Conservation (phyloP, 1,140 invertebrate genomes). For the Planococcus citri region DNA sequence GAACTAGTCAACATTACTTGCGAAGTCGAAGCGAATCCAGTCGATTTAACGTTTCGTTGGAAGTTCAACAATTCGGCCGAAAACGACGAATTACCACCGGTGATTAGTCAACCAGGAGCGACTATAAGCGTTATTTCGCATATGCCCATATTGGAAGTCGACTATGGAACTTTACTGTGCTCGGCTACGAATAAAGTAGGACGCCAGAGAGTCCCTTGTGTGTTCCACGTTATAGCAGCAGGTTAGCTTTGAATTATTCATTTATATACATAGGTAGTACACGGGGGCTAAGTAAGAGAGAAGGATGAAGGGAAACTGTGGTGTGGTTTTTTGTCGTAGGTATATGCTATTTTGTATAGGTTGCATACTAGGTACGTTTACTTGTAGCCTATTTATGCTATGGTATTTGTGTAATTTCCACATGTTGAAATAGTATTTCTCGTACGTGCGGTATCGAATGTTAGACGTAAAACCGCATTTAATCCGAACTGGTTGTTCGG, state of each 20-base stretch:
- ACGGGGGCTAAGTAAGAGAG: no score
- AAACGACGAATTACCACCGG: slow-evolving; percentile 21
- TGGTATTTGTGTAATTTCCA: no score
- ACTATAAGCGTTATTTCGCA: slow-evolving; percentile 51
- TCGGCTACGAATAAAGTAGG: slow-evolving; percentile 56
- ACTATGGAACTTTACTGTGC: slow-evolving; percentile 57
- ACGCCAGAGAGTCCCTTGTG: slow-evolving; percentile 49
- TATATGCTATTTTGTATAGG: no score
- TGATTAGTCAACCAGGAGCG: slow-evolving; percentile 36
- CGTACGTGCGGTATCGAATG: no score
- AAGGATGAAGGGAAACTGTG: no score
- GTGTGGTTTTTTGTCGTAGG: background rate
- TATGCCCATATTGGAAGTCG: slow-evolving; percentile 53
- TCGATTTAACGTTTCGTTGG: slow-evolving; percentile 51
- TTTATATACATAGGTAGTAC: no score
- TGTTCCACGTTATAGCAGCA: slow-evolving; percentile 56
- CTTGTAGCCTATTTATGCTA: no score
- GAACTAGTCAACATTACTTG: slow-evolving; percentile 64
- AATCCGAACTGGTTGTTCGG: no score
- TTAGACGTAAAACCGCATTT: no score
- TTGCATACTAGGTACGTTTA: no score
- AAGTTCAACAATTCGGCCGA: slow-evolving; percentile 62
- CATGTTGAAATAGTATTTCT: background rate
- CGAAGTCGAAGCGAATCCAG: slow-evolving; percentile 70
- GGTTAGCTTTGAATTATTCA: slow-evolving; percentile 37